Evolutionary conservation across 2,113 vertebrate genomes (phyloP), one percentile per base, ranked within the genome.

Genomic region (Periophthalmus modestus): DNA sequence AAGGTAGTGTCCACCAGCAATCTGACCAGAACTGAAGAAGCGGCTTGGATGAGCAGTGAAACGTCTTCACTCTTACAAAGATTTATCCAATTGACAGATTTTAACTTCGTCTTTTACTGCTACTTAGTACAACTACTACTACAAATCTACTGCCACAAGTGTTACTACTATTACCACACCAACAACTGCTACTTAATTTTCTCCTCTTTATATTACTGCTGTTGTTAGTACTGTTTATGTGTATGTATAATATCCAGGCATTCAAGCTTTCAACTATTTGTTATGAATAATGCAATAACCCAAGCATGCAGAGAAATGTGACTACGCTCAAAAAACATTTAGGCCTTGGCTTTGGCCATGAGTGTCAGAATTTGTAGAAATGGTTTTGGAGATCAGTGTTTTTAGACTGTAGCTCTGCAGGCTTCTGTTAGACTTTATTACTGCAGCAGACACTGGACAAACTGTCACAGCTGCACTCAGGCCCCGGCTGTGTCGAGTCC

Each of bases 341-440:
- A n/a, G 24, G 23, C 0, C 28, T 9, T 12, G 14, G 14, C 3
- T 52, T 28, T 24, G 54, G 7, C 21, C 21, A 14, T 24, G 21
- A 58, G 16, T 28, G 11, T 12, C 34, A 57, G 34, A 57, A 33
- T n/a, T 71, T 73, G 19, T 9, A 63, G 28, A 36, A 59, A 65
- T 65, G 62, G 10, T 39, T 65, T n/a, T 65, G 24, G 54, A 9
- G 68, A 67, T 54, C 62, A 33, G 23, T n/a, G 58, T 43, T 6
- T 55, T 74, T 72, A 59, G 50, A 50, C 69, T 58, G 73, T 48
- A 43, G 46, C 74, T 68, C 72, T 43, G 7, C 63, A 59, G 58
- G 71, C 63, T 46, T 48, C 33, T 48, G 50, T 76, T 73, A 80
- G 21, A 73, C 57, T 46, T 55, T 54, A 55, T 71, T 73, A 72